Conservation (phyloP, 2,797 vertebrate genomes). For the Varecia variegata region DNA sequence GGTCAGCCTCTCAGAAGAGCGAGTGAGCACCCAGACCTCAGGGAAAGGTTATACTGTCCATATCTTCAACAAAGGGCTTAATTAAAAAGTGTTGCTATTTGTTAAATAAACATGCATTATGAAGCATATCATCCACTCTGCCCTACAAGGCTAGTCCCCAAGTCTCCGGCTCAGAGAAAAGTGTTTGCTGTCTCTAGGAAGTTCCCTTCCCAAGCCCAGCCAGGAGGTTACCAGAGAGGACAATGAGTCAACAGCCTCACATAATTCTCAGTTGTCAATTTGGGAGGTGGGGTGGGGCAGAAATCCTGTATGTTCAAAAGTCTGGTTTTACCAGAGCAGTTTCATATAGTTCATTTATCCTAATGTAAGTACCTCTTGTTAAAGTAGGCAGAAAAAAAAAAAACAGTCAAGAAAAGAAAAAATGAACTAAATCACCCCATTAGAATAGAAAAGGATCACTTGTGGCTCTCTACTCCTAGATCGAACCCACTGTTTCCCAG, state of each 20-base stretch:
- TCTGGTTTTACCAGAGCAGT: background rate
- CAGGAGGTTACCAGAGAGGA: background rate
- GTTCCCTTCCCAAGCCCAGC: background rate
- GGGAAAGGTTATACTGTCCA: background rate
- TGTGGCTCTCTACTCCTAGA: background rate
- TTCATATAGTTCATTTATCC: background rate
- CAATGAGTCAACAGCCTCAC: background rate
- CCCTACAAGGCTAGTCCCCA: background rate
- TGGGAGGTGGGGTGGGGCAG: too few species aligned
- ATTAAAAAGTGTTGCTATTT: conserved; percentile 68
- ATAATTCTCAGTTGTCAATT: background rate
- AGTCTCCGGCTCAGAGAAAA: background rate
- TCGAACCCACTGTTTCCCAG: background rate
- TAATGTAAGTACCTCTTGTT: background rate
- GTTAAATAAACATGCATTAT: conserved; percentile 67
- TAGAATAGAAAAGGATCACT: background rate
- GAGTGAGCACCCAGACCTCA: background rate
- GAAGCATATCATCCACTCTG: conserved; percentile 36
- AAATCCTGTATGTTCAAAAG: background rate
- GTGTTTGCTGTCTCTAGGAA: background rate
- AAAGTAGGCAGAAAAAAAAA: background rate
- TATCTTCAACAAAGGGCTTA: conserved; percentile 55
- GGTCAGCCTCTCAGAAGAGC: background rate
- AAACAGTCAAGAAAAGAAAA: background rate
- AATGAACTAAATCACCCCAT: background rate